Evolutionary conservation across 2,888 invertebrate species (phyloP).

Genomic region (Drepanosiphum platanoidis): DNA sequence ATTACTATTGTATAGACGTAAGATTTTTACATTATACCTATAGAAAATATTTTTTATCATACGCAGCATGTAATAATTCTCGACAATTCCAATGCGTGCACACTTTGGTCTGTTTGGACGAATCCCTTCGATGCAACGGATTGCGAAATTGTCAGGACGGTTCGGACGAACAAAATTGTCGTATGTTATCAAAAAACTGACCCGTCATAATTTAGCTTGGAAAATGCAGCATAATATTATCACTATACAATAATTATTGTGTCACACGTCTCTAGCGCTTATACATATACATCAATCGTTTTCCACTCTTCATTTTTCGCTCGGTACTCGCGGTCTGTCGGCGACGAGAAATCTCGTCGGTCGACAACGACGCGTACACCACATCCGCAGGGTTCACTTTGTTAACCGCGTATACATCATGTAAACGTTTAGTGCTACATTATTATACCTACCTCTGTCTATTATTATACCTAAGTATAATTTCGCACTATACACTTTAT

Average conservation of each 20-base stretch:
- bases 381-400: too few relatives aligned
- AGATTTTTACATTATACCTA: background rate
- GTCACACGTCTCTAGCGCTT: background rate
- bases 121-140: slow-evolving; percentile 70
- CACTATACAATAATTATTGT: too few relatives aligned
- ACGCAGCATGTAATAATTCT: slow-evolving; percentile 44
- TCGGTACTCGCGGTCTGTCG: background rate
- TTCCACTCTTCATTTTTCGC: too few relatives aligned
- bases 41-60: slow-evolving; percentile 12
- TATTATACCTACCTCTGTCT: too few relatives aligned
- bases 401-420: background rate
- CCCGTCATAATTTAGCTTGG: slow-evolving; percentile 24
- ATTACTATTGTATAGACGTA: background rate
- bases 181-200: slow-evolving; percentile 66
- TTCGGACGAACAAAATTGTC: slow-evolving; percentile 75
- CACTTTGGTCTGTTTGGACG: slow-evolving; percentile 70
- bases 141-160: slow-evolving; percentile 71
- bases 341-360: background rate
- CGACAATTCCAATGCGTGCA: slow-evolving; percentile 34
- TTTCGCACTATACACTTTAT: background rate
- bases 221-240: background rate
- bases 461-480: background rate
- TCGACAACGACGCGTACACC: background rate
- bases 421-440: too few relatives aligned
- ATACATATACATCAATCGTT: too few relatives aligned